phyloP scores from a whole-genome alignment of 2,797 vertebrate genomes.

The Pygocentrus nattereri region DNA sequence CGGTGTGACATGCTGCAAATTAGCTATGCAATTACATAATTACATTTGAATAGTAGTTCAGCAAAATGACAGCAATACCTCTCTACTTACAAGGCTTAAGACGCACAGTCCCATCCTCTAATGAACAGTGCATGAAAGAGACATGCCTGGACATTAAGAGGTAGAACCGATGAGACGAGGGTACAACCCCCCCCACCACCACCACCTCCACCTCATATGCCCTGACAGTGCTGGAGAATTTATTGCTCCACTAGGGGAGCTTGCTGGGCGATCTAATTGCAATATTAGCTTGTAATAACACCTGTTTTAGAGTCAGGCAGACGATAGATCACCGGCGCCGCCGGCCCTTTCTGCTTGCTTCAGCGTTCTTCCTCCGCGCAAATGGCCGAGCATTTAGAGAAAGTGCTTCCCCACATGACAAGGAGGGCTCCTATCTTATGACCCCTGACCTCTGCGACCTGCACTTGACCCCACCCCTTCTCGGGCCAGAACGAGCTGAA shows the following conservation, averaged over 20 bases:
- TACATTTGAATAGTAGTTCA: not conserved
- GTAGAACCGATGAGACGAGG: constrained; percentile 11
- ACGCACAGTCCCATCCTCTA: not conserved
- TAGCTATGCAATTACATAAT: not conserved
- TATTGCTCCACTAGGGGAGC: constrained; percentile 72
- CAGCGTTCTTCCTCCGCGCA: constrained; percentile 69
- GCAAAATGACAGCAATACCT: not conserved
- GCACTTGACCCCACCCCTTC: constrained; percentile 46
- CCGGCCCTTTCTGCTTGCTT: constrained; percentile 67
- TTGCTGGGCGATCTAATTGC: constrained; percentile 78
- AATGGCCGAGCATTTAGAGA: constrained; percentile 65
- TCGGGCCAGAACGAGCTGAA: constrained; percentile 2
- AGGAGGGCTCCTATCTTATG: constrained; percentile 13
- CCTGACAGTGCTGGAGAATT: constrained; percentile 73
- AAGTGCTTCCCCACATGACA: constrained; percentile 45
- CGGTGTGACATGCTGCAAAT: too few relatives aligned
- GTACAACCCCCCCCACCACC: constrained; percentile 58
- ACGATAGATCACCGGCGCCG: constrained; percentile 66
- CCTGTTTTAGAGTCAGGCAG: constrained; percentile 66
- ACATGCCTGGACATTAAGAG: constrained; percentile 25
- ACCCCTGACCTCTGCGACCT: constrained; percentile 44
- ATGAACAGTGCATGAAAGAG: not conserved
- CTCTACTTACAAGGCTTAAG: too few relatives aligned
- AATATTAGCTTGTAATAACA: constrained; percentile 82
- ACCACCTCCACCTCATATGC: constrained; percentile 61